phyloP scores from a whole-genome alignment of 2,888 invertebrate species.

The Brachyptera risi region DNA sequence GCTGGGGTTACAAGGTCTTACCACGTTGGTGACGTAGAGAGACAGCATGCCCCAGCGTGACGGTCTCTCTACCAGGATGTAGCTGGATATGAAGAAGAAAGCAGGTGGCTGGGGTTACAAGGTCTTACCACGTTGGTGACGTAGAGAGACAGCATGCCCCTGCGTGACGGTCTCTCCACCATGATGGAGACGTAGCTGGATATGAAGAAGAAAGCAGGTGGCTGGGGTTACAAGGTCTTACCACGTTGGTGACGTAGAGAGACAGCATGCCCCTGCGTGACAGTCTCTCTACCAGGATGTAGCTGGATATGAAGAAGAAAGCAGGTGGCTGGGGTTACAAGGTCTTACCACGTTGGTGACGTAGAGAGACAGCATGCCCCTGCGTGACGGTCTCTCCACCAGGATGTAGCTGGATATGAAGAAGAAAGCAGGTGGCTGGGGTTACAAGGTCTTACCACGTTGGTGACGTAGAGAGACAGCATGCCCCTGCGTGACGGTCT shows the following conservation, averaged over 20 bases:
- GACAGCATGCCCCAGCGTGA: conserved; percentile 68
- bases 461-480: conserved; percentile 74
- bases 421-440: too few species aligned
- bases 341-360: conserved; percentile 74
- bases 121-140: conserved; percentile 74
- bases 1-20: too few species aligned
- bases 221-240: too few species aligned
- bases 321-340: too few species aligned
- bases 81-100: conserved; percentile 65
- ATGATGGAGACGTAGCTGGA: conserved; percentile 69
- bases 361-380: conserved; percentile 70
- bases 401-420: conserved; percentile 69
- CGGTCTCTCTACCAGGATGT: conserved; percentile 71
- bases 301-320: conserved; percentile 65
- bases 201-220: too few species aligned
- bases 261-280: conserved; percentile 68
- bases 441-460: conserved; percentile 71
- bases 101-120: too few species aligned
- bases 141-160: conserved; percentile 70
- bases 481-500: conserved; percentile 68
- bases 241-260: conserved; percentile 77
- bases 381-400: conserved; percentile 70
- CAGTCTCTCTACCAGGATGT: conserved; percentile 71
- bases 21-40: conserved; percentile 77
- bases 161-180: conserved; percentile 70